A percentile compares a stretch with the other conserved stretches of the same genome.
These are phyloP conservation scores for Hypothenemus hampei DNA, from an alignment of 1,140 invertebrate species.

Conservation along the genomic window DNA sequence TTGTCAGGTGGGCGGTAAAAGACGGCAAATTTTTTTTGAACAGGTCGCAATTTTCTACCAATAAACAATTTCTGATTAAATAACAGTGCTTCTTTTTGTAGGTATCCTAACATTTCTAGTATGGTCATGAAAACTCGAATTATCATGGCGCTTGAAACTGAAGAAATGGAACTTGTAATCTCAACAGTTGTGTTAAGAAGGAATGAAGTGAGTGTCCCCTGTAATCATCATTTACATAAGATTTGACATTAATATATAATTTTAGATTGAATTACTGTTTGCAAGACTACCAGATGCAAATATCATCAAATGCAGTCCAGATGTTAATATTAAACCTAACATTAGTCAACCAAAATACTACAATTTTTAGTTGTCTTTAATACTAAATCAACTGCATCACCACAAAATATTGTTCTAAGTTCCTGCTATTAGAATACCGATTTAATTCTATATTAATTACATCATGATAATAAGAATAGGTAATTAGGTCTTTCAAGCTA, in stretches of 20 bases:
- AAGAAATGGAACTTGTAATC: constrained; percentile 95
- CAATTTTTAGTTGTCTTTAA: too few relatives aligned
- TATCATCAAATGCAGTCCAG: constrained; percentile 74
- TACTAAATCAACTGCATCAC: too few relatives aligned
- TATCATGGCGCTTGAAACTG: constrained; percentile 77
- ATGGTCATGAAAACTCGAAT: constrained; percentile 66
- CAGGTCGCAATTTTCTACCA: constrained; percentile 5
- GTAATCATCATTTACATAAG: too few relatives aligned
- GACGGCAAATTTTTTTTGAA: constrained; percentile 8
- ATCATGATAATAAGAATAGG: too few relatives aligned
- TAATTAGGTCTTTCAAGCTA: too few relatives aligned
- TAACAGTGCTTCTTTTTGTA: constrained; percentile 11
- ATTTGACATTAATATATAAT: too few relatives aligned
- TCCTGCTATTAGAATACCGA: too few relatives aligned
- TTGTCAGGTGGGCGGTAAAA: constrained; percentile 23
- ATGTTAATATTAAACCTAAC: constrained; percentile 78
- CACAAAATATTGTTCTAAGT: too few relatives aligned
- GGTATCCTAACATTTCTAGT: constrained; percentile 13
- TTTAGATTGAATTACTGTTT: constrained; percentile 73
- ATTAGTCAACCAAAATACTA: constrained; percentile 43
- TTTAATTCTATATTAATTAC: too few relatives aligned
- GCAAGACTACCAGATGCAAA: constrained; percentile 68
- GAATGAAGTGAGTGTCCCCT: constrained; percentile 66
- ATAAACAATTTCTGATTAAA: background rate
- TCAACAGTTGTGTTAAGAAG: constrained; percentile 84